Base-by-base conservation (phyloP, 1,140 invertebrate genomes). In the Monochamus saltuarius region DNA sequence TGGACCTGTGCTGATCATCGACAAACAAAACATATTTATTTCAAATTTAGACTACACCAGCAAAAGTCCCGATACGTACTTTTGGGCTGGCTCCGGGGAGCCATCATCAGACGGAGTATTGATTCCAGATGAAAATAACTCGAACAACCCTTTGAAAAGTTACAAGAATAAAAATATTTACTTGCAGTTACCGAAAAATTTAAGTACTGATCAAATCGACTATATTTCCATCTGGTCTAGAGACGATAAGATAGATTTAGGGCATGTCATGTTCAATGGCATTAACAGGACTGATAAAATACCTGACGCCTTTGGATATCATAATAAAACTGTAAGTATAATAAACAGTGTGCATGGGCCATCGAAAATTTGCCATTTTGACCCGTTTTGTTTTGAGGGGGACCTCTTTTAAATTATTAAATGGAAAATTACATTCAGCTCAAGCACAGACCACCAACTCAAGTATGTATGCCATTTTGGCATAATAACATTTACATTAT, bases 1-100 rank as follows among this genome's bases (percentile, higher is more conserved):
- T 9, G 69, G 69, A 38, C 61, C 63, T 2, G 53, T 71, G 9
- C 81, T 19, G 75, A 36, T 62, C 53, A 51, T 62, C 1, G 56
- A 66, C 22, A 60, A 56, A 34, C 68, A 57, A 16, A 68, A 57
- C 2, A 56, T 71, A 39, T 67, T 59, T 22, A 61, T 71, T 11
- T 17, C 65, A 8, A 56, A 71, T 57, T 43, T 71, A 9, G 36
- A 56, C 9, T 69, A 68, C 45, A 54, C 62, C 29, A 59, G 61
- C 52, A 45, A 6, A 75, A 47, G 70, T 77, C 6, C 16, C 10
- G 3, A n/a, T 29, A 11, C 43, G 17, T 10, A 56, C 13, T 56
- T 62, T 56, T 51, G 47, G 34, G 60, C 8, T 17, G 53, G 53
- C 22, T 16, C 9, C 7, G 53, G 37, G 10, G 40, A 17, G 4